These are phyloP conservation scores for Cataglyphis rosenhaueri DNA, from an alignment of 2,888 invertebrate species.

Conservation along the genomic window DNA sequence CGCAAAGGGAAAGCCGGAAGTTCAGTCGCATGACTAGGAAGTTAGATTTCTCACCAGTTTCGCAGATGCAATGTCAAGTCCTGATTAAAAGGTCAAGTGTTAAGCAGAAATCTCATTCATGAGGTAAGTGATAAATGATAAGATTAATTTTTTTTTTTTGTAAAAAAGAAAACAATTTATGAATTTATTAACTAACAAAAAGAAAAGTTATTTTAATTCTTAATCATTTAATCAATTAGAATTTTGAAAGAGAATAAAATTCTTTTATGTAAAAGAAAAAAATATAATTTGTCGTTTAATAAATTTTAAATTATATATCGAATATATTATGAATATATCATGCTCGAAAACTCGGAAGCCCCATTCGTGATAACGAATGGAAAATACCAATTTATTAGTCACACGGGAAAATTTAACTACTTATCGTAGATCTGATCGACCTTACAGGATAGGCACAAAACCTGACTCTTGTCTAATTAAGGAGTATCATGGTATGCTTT, in stretches of 20 bases:
- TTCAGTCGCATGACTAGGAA: constrained; percentile 64
- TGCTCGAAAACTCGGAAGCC: not conserved
- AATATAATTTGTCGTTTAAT: not conserved
- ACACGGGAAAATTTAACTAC: not conserved
- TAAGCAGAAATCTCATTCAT: not conserved
- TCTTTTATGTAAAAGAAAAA: not conserved
- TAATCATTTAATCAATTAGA: not conserved
- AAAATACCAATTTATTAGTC: constrained; percentile 32
- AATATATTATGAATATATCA: no score
- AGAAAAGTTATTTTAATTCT: not conserved
- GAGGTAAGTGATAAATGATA: not conserved
- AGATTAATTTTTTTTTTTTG: not conserved
- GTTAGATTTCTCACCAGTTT: constrained; percentile 42
- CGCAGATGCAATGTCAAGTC: constrained; percentile 65
- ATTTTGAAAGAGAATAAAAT: not conserved
- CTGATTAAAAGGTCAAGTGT: constrained; percentile 54
- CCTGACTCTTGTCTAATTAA: constrained; percentile 70
- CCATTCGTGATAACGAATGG: not conserved
- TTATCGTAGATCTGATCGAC: constrained; percentile 16
- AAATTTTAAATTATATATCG: not conserved
- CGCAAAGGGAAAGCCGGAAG: constrained; percentile 78
- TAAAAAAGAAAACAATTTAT: not conserved
- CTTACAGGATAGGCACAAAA: not conserved
- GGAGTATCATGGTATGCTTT: constrained; percentile 73
- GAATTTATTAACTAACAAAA: no score